Evolutionary conservation across 2,888 invertebrate species (phyloP).

Genomic region (Oscheius sp.): DNA sequence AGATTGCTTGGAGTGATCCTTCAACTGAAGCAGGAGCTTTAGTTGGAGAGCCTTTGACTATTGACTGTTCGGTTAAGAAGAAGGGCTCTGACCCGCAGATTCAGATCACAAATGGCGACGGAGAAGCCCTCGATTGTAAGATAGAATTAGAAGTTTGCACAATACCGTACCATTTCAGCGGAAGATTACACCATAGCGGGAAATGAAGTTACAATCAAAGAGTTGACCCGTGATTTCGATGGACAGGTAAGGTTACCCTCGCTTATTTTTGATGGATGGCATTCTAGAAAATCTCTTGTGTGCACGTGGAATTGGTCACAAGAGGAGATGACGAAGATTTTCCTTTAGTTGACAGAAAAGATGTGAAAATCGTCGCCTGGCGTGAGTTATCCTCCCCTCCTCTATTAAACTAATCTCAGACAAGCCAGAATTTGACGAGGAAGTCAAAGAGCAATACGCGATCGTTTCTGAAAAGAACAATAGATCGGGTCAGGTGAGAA

Average conservation of each 20-base stretch:
- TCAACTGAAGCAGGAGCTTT: conserved; percentile 53
- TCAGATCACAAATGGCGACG: conserved; percentile 55
- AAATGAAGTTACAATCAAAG: conserved; percentile 24
- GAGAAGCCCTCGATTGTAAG: conserved; percentile 55
- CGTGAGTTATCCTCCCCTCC: too few relatives aligned
- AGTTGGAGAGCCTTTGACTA: conserved; percentile 59
- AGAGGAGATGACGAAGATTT: conserved; percentile 35
- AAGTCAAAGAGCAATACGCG: conserved; percentile 52
- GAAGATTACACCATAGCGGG: conserved; percentile 16
- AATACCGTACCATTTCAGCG: background rate
- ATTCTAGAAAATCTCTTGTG: conserved; percentile 39
- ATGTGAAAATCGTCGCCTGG: conserved; percentile 58
- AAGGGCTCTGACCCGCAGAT: conserved; percentile 43
- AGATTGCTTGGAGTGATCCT: conserved; percentile 58
- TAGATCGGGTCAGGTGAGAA: background rate
- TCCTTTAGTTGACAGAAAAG: conserved; percentile 50
- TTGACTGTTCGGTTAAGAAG: conserved; percentile 58
- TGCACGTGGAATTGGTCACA: conserved; percentile 42
- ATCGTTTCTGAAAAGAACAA: conserved; percentile 33
- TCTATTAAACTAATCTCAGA: conserved; percentile 34
- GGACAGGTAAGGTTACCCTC: background rate
- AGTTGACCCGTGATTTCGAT: conserved; percentile 18
- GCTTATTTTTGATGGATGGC: background rate
- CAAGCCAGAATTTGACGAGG: conserved; percentile 53
- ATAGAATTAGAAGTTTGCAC: background rate